phyloP scores from a whole-genome alignment of 2,113 vertebrate species.

The Bothrops jararaca region DNA sequence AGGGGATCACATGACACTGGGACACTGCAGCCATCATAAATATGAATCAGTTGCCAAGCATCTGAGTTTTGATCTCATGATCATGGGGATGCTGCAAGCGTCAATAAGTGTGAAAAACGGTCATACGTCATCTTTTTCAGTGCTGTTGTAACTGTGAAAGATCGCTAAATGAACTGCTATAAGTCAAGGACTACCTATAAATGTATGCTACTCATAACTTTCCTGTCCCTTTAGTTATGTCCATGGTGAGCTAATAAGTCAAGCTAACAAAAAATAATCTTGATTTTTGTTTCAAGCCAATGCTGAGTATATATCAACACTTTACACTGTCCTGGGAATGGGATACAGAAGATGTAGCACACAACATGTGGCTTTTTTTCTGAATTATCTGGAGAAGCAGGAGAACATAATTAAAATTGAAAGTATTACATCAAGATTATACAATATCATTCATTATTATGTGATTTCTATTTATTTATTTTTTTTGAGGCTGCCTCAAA shows the following conservation, averaged over 20 bases:
- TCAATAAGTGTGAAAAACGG: too few species aligned
- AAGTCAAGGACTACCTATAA: too few species aligned
- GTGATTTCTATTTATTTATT: background rate
- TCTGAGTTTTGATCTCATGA: too few species aligned
- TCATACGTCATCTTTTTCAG: too few species aligned
- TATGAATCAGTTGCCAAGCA: too few species aligned
- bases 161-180: too few species aligned
- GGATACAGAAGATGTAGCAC: background rate
- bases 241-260: background rate
- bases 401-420: background rate
- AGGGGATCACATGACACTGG: too few species aligned
- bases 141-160: too few species aligned
- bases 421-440: background rate
- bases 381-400: background rate
- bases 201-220: conserved; percentile 34
- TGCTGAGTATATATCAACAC: background rate
- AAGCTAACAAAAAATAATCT: background rate
- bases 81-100: too few species aligned
- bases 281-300: background rate
- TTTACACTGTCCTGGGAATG: background rate
- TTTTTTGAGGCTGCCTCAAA: background rate
- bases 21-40: too few species aligned
- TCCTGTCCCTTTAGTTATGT: conserved; percentile 30
- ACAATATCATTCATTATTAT: background rate
- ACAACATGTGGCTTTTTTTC: background rate